Conservation (phyloP, 2,113 vertebrate genomes). For the Callopanchax toddi region DNA sequence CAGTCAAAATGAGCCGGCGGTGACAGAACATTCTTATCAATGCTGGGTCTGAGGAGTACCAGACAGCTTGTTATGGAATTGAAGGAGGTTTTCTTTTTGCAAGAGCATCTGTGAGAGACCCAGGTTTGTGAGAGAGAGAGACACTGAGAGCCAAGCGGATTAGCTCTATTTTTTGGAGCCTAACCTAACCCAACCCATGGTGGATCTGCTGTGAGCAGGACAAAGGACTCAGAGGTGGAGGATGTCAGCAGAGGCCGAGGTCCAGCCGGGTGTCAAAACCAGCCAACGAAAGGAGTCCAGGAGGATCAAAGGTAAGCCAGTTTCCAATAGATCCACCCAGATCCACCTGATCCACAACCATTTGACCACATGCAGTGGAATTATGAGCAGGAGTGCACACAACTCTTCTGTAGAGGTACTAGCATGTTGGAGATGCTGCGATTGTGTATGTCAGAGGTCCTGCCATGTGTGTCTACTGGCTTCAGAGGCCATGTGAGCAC, state of each 20-base stretch:
- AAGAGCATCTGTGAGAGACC: conserved; percentile 52
- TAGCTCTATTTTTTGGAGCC: too few relatives aligned
- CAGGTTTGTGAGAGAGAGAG: conserved; percentile 26
- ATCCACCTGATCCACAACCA: too few relatives aligned
- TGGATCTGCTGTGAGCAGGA: conserved; percentile 73
- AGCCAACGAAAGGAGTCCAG: conserved; percentile 95
- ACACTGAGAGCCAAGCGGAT: conserved; percentile 56
- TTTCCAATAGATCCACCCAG: not conserved
- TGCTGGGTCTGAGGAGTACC: conserved; percentile 59
- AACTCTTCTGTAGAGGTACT: too few relatives aligned
- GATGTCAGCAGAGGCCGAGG: conserved; percentile 95
- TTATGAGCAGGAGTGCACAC: too few relatives aligned
- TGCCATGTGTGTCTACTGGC: too few relatives aligned
- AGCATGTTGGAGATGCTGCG: too few relatives aligned
- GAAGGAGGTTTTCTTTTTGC: conserved; percentile 50
- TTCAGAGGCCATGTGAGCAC: too few relatives aligned
- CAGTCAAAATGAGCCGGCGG: conserved; percentile 45
- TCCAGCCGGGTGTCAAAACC: conserved; percentile 98
- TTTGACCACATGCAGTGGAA: too few relatives aligned
- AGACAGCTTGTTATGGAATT: conserved; percentile 60
- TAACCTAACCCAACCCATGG: too few relatives aligned
- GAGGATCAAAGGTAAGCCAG: conserved; percentile 88
- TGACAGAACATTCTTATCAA: conserved; percentile 37
- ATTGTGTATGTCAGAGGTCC: too few relatives aligned
- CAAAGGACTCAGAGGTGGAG: conserved; percentile 84